A percentile compares a stretch with the other conserved stretches of the same genome.
Evolutionary conservation across 2,113 vertebrate genomes (phyloP).

Genomic region (Hippocampus abdominalis): DNA sequence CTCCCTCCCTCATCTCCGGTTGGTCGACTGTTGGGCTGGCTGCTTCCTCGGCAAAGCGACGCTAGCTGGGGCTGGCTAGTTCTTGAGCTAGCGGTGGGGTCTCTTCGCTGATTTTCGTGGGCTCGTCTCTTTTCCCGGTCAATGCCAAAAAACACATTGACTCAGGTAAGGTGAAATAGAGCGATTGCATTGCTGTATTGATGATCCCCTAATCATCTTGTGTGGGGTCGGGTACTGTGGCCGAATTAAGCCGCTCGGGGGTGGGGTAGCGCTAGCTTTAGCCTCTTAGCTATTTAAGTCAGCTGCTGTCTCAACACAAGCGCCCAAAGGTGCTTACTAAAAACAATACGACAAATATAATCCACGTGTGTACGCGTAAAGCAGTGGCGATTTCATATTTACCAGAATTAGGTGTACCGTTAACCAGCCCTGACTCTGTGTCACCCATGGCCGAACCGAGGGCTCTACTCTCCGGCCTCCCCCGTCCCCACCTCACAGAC

Average conservation of each 20-base stretch:
- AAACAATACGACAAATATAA: neutral
- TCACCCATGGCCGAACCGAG: slow-evolving; percentile 1
- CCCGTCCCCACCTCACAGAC: neutral
- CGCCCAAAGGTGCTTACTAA: neutral
- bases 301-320: slow-evolving; percentile 26
- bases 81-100: slow-evolving; percentile 64
- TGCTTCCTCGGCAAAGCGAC: slow-evolving; percentile 69
- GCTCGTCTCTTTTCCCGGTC: slow-evolving; percentile 68
- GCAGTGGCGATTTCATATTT: neutral
- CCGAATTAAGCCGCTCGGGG: slow-evolving; percentile 52
- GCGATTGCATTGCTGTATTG: neutral
- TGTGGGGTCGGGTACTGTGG: slow-evolving; percentile 33
- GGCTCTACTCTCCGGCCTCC: neutral
- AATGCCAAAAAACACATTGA: slow-evolving; percentile 73
- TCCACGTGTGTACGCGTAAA: neutral
- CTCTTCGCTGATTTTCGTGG: slow-evolving; percentile 70
- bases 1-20: slow-evolving; percentile 48
- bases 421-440: neutral
- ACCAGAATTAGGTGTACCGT: neutral
- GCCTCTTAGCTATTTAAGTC: slow-evolving; percentile 34
- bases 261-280: slow-evolving; percentile 57
- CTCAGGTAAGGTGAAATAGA: slow-evolving; percentile 61
- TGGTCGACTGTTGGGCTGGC: slow-evolving; percentile 59
- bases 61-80: slow-evolving; percentile 70
- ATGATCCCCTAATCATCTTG: neutral